These are phyloP conservation scores for Drosophila lacertosa DNA, from an alignment of 1,140 invertebrate genomes.

Conservation along the genomic window DNA sequence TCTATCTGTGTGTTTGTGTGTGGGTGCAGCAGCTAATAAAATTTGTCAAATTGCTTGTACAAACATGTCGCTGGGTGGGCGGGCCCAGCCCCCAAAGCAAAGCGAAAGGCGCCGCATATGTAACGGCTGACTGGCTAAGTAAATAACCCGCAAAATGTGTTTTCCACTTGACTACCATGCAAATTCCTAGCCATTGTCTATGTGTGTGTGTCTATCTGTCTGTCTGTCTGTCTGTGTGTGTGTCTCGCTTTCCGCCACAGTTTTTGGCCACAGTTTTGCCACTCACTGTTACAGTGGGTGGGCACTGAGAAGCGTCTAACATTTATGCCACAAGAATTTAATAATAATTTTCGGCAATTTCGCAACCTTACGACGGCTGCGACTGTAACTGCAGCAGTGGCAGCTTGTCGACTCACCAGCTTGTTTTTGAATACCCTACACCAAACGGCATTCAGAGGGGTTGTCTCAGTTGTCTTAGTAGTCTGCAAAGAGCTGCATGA, in stretches of 20 bases:
- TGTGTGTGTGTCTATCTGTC: conserved; percentile 16
- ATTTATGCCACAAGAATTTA: conserved; percentile 73
- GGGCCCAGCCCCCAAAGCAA: conserved; percentile 35
- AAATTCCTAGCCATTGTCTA: conserved; percentile 52
- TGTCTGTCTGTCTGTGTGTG: background rate
- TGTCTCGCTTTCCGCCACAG: conserved; percentile 13
- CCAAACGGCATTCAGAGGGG: background rate
- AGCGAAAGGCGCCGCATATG: conserved; percentile 71
- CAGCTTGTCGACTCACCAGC: conserved; percentile 21
- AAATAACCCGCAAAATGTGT: conserved; percentile 40
- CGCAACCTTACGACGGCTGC: conserved; percentile 50
- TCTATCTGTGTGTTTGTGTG: background rate
- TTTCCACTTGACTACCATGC: conserved; percentile 66
- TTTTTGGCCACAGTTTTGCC: conserved; percentile 39
- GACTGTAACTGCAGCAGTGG: conserved; percentile 36
- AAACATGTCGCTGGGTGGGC: conserved; percentile 35
- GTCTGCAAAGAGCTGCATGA: too few species aligned
- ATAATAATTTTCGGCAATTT: conserved; percentile 77
- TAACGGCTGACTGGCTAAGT: conserved; percentile 62
- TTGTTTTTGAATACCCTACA: conserved; percentile 20
- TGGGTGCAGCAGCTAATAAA: conserved; percentile 65
- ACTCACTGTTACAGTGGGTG: conserved; percentile 70
- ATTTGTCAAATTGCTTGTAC: conserved; percentile 72
- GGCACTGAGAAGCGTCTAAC: conserved; percentile 78
- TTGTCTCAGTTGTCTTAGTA: too few species aligned